Conservation (phyloP, 2,888 invertebrate genomes). For the Melikaiella ostensackeni region DNA sequence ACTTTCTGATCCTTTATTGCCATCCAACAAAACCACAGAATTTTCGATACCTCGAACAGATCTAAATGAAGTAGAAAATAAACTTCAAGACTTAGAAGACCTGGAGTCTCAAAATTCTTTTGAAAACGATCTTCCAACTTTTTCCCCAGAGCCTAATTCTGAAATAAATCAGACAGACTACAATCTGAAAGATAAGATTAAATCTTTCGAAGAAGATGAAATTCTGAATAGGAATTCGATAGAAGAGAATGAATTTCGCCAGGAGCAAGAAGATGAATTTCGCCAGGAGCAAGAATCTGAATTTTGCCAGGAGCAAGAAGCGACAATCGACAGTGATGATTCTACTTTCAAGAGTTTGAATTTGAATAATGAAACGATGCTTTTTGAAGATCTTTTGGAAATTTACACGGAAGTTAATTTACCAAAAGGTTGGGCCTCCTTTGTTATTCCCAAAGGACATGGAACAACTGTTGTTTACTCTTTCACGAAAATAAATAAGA, state of each 20-base stretch:
- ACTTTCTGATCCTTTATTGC: background rate
- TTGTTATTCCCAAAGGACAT: constrained; percentile 68
- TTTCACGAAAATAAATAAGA: constrained; percentile 65
- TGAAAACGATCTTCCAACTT: background rate
- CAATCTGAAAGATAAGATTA: background rate
- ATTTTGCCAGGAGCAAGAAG: too few relatives aligned
- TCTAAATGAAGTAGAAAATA: constrained; percentile 44
- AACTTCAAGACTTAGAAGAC: constrained; percentile 21
- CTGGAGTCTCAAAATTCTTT: constrained; percentile 34
- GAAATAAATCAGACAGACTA: too few relatives aligned
- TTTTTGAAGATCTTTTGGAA: constrained; percentile 73
- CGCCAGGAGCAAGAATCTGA: background rate
- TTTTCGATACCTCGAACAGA: constrained; percentile 45
- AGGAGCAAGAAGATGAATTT: too few relatives aligned
- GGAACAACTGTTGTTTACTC: constrained; percentile 69
- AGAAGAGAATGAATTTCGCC: background rate
- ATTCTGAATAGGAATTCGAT: background rate
- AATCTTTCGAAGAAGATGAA: background rate
- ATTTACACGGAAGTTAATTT: constrained; percentile 68
- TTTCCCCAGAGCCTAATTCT: constrained; percentile 24
- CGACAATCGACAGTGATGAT: background rate
- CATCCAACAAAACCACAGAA: constrained; percentile 8
- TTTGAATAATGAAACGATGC: constrained; percentile 56
- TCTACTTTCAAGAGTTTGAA: constrained; percentile 2
- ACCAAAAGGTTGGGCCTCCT: constrained; percentile 69